Evolutionary conservation across 2,888 invertebrate genomes (phyloP).

Genomic region (Phymatocera aterrima): DNA sequence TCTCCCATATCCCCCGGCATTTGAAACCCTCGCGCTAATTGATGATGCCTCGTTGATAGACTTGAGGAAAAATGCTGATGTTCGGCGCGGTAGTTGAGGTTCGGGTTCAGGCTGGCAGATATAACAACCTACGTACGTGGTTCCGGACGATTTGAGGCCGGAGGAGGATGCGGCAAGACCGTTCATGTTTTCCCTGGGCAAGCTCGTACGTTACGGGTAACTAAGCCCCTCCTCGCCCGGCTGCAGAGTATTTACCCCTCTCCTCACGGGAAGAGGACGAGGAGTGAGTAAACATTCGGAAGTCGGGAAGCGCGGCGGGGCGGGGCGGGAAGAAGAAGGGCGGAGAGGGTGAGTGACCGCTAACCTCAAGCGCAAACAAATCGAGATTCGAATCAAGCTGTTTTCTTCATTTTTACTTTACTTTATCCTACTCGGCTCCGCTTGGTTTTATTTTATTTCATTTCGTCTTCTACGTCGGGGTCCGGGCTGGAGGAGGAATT

Average conservation of each 20-base stretch:
- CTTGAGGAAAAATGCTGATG: not conserved
- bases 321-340: no score
- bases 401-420: not conserved
- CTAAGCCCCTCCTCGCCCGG: conserved; percentile 28
- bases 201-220: conserved; percentile 22
- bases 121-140: not conserved
- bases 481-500: not conserved
- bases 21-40: not conserved
- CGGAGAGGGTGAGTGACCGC: conserved; percentile 20
- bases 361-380: conserved; percentile 35
- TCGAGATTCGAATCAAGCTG: not conserved
- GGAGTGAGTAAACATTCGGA: conserved; percentile 13
- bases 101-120: not conserved
- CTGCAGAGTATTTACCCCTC: conserved; percentile 17
- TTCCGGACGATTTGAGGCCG: conserved; percentile 14
- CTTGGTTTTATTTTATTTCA: not conserved
- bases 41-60: not conserved
- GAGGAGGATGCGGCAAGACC: conserved; percentile 23
- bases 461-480: not conserved
- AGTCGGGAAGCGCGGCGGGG: no score
- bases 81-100: not conserved
- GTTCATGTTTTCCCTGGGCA: conserved; percentile 4
- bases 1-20: not conserved
- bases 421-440: not conserved
- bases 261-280: not conserved